Evolutionary conservation across 2,113 vertebrate species (phyloP), one percentile per base, ranked within the genome.

Genomic region (Trinectes maculatus): DNA sequence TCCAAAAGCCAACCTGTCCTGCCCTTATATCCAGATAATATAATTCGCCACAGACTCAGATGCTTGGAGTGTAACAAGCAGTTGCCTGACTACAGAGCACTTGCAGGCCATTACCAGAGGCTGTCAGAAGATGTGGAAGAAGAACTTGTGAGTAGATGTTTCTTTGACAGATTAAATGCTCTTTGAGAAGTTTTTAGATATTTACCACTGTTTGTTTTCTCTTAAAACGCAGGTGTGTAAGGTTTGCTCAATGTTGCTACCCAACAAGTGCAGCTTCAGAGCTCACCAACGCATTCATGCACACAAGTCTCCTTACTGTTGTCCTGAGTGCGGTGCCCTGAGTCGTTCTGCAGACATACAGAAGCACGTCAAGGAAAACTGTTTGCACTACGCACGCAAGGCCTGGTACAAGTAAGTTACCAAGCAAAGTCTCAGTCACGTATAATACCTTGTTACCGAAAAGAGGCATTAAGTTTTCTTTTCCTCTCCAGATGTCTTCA

Each of bases 301-400:
- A 1, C 96, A 97, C 89, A 98, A 97, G 89, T 96, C 97, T 1
- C 97, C 97, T 0, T 96, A 96, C 84, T 95, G 95, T 89, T 99
- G 97, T 80, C 97, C 97, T 0, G 97, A 99, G 91, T 99, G 97
- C 0, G 97, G 97, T 0, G 94, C 93, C 0, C 89, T 95, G 60
- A 95, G 95, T 65, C 95, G 94, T 53, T 97, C 95, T 0, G 94
- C 92, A 54, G 96, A 98, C 80, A 95, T 99, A 87, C 96, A 99
- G 84, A 97, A 94, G n/a, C 97, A 99, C 0, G 94, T 98, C 72
- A 96, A 93, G 83, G 96, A 98, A 82, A 97, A 98, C 80, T 99
- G 97, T 86, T 93, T 99, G 71, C 97, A 99, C 83, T 98, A 97
- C 39, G 92, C 96, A 68, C 96, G 96, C 83, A 97, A 95, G 89